Evolutionary conservation across 2,797 vertebrate genomes (phyloP), one percentile per base, ranked within the genome.

Genomic region (Pipistrellus pygmaeus): DNA sequence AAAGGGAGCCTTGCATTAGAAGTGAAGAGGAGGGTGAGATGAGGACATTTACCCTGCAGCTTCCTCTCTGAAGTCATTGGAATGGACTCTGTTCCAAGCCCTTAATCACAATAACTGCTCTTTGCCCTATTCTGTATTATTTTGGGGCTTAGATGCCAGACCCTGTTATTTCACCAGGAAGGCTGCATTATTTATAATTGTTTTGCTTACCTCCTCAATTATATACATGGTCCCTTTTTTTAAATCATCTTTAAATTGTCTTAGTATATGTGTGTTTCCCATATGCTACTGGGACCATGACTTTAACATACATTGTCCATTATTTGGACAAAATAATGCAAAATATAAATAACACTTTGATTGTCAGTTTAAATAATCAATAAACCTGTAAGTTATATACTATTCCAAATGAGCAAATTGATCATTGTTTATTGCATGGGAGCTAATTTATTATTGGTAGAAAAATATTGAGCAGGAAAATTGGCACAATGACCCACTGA

Each of bases 71-170:
- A 7, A 15, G 2, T 27, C 25, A 9, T 20, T 53, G 44, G 5
- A 2, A 0, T 2, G 14, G 7, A 2, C 21, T 64, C 0, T 72
- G 8, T 62, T 48, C 60, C n/a, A 48, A 3, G 8, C 1, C 5
- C 3, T 14, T 30, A 18, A 13, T 53, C 32, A 13, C 2, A 20
- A 7, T n/a, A 68, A n/a, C 15, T n/a, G 27, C 3, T 41, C 25
- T 57, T n/a, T 44, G 11, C 21, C 14, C 7, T 57, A 10, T 69
- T 78, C 0, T 48, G 0, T 30, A 0, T 1, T 62, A 0, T 20
- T 55, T 66, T 6, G 1, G 13, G 17, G 38, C 6, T 53, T 77
- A 77, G 5, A 15, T 51, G 7, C 20, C 4, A n/a, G 41, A n/a
- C 12, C 6, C 0, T 84, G 0, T 51, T 75, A 41, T 5, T 15